Percentiles rank a stretch among this genome's conserved stretches.
Conservation (phyloP, 1,140 invertebrate genomes). For the Ips nitidus region DNA sequence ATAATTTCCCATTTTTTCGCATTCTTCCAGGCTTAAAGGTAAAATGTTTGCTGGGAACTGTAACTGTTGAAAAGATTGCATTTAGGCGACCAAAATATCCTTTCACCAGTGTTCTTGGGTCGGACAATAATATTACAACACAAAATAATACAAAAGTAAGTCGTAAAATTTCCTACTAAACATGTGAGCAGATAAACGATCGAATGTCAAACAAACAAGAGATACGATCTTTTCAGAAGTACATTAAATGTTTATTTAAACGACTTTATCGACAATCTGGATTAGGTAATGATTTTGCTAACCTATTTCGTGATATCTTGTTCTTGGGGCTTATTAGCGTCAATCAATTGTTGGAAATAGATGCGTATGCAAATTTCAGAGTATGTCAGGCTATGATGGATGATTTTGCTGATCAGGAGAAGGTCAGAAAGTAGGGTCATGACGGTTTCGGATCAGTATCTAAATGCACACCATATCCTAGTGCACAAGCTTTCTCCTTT, state of each 20-base stretch:
- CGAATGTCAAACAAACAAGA: constrained; percentile 29
- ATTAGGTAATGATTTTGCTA: constrained; percentile 34
- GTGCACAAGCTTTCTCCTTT: not conserved
- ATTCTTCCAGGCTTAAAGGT: no score
- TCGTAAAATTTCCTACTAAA: constrained; percentile 20
- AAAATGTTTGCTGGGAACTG: no score
- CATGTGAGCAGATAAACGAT: constrained; percentile 33
- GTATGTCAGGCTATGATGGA: not conserved
- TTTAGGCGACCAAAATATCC: not conserved
- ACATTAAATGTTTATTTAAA: constrained; percentile 35
- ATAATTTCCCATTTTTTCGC: no score
- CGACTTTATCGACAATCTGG: constrained; percentile 29
- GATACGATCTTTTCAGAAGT: constrained; percentile 35
- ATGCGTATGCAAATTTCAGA: no score
- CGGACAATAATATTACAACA: constrained; percentile 10
- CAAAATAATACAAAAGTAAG: constrained; percentile 23
- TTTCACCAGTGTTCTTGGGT: constrained; percentile 8
- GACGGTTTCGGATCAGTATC: no score
- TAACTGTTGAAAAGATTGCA: not conserved
- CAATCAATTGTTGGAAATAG: not conserved
- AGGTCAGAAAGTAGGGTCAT: not conserved
- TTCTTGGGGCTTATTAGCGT: constrained; percentile 14
- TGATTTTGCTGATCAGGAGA: not conserved
- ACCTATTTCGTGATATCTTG: constrained; percentile 19
- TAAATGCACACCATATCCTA: no score